Evolutionary conservation across 2,888 invertebrate genomes (phyloP).

Genomic region (Spicauda simplicius): DNA sequence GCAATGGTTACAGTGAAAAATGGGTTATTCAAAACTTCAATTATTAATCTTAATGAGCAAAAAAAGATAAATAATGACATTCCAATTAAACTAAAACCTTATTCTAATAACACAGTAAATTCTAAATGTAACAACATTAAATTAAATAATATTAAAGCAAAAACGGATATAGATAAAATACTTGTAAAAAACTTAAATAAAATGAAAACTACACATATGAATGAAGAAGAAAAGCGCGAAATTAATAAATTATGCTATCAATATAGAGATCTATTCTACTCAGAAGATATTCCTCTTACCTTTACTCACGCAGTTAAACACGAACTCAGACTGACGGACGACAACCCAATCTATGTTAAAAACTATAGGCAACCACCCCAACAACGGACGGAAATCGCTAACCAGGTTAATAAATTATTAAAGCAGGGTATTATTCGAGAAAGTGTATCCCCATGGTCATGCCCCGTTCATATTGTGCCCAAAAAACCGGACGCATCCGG

Average conservation of each 20-base stretch:
- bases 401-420: constrained; percentile 42
- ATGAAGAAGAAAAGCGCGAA: constrained; percentile 28
- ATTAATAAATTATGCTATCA: constrained; percentile 16
- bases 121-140: too few species aligned
- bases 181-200: constrained; percentile 10
- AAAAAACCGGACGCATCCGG: constrained; percentile 46
- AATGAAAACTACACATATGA: constrained; percentile 18
- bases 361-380: constrained; percentile 40
- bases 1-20: constrained; percentile 15
- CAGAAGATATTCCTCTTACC: constrained; percentile 16
- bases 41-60: too few species aligned
- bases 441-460: too few species aligned
- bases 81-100: too few species aligned
- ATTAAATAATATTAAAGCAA: too few species aligned
- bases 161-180: too few species aligned
- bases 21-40: constrained; percentile 17
- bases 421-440: constrained; percentile 43
- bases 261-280: constrained; percentile 21
- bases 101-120: too few species aligned
- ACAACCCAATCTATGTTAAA: constrained; percentile 32
- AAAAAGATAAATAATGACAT: too few species aligned
- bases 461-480: too few species aligned
- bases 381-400: constrained; percentile 43
- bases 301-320: constrained; percentile 23
- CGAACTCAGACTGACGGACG: constrained; percentile 26